These are phyloP conservation scores for Dryomyza anilis DNA, from an alignment of 2,888 invertebrate species.

Conservation along the genomic window DNA sequence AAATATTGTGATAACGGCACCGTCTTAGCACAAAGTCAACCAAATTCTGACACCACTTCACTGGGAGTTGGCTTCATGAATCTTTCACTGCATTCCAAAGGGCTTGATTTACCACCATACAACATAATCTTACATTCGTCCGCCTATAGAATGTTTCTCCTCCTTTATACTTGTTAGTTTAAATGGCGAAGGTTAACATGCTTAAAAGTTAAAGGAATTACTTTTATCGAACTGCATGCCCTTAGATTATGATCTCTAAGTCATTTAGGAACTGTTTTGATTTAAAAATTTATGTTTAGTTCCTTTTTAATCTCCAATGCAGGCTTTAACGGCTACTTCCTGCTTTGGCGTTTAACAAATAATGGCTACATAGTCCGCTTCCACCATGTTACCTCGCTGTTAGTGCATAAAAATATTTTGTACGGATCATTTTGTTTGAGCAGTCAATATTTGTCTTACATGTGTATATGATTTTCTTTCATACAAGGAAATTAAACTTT, in stretches of 20 bases:
- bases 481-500: not conserved
- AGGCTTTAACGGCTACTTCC: too few relatives aligned
- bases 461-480: not conserved
- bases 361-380: not conserved
- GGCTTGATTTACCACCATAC: not conserved
- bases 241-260: not conserved
- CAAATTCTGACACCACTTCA: not conserved
- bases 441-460: not conserved
- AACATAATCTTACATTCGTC: not conserved
- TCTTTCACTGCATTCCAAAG: not conserved
- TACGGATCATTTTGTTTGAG: not conserved
- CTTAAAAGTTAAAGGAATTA: not conserved
- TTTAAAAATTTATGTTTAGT: not conserved
- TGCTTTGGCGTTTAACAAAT: not conserved
- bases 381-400: not conserved
- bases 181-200: not conserved
- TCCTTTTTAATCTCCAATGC: not conserved
- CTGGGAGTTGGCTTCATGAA: not conserved
- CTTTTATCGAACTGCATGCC: not conserved
- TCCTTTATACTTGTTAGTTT: not conserved
- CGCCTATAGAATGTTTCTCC: not conserved
- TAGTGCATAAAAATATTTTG: not conserved
- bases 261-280: not conserved
- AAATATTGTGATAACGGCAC: too few relatives aligned
- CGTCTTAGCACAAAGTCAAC: too few relatives aligned